These are phyloP conservation scores for Gobiocypris rarus DNA, from an alignment of 2,113 vertebrate species.

Conservation along the genomic window DNA sequence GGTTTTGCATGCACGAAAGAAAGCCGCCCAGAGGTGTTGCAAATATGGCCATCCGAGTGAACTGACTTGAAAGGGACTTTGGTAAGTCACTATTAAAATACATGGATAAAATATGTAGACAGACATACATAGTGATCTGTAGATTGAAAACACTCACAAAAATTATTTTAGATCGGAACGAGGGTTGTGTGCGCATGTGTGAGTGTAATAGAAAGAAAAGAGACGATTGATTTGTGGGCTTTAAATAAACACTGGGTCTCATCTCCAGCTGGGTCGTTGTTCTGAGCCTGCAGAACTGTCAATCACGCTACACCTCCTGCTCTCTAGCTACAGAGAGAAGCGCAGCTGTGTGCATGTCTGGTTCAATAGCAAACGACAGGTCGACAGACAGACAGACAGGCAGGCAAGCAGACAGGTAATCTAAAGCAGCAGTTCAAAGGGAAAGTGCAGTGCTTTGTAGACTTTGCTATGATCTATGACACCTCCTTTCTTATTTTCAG, in stretches of 20 bases:
- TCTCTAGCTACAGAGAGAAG: constrained; percentile 24
- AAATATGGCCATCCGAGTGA: background rate
- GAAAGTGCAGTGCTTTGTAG: constrained; percentile 4
- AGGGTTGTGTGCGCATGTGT: constrained; percentile 32
- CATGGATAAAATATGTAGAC: background rate
- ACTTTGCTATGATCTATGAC: background rate
- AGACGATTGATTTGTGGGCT: constrained; percentile 71
- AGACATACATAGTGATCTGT: background rate
- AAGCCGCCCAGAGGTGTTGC: too few relatives aligned
- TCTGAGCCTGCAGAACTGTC: constrained; percentile 56
- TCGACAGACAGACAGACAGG: constrained; percentile 35
- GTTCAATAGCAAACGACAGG: constrained; percentile 33
- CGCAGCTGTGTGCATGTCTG: constrained; percentile 49
- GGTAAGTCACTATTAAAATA: background rate
- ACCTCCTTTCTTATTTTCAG: background rate
- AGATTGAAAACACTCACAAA: too few relatives aligned
- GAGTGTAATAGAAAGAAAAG: constrained; percentile 27
- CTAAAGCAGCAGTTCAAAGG: constrained; percentile 24
- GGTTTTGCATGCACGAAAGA: background rate
- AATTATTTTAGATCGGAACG: background rate
- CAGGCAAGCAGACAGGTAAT: constrained; percentile 50
- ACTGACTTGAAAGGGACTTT: background rate
- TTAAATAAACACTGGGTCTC: constrained; percentile 73
- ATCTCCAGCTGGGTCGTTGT: constrained; percentile 71
- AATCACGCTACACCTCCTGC: constrained; percentile 47